A percentile compares a stretch with the other conserved stretches of the same genome.
These are phyloP conservation scores for Drosophila watanabei DNA, from an alignment of 1,140 invertebrate species.

Conservation along the genomic window DNA sequence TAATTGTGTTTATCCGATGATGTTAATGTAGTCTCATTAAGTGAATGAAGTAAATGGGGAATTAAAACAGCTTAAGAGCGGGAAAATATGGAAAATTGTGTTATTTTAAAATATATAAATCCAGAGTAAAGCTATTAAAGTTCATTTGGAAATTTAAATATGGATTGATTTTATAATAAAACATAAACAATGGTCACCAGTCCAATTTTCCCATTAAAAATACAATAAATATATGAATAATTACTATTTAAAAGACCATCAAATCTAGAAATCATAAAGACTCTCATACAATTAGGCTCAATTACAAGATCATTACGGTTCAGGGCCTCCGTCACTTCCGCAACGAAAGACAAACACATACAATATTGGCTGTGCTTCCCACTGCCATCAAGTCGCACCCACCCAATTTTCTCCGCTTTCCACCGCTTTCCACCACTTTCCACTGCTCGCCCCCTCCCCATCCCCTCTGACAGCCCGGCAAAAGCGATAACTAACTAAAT, in stretches of 20 bases:
- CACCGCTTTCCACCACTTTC: neutral
- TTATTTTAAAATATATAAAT: neutral
- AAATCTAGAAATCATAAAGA: neutral
- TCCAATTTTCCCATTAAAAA: neutral
- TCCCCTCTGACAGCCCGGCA: constrained; percentile 17
- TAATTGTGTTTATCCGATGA: neutral
- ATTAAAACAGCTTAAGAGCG: neutral
- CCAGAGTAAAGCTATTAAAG: neutral
- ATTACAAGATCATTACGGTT: constrained; percentile 23
- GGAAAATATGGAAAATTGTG: neutral
- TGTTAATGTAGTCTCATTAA: neutral
- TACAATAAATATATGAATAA: neutral
- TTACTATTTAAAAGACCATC: neutral
- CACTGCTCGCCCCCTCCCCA: neutral
- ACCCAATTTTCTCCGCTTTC: neutral
- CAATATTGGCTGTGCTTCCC: neutral
- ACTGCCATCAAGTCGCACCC: neutral
- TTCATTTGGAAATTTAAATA: no score
- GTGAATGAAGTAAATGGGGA: no score
- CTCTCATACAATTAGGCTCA: constrained; percentile 8
- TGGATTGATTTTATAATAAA: neutral
- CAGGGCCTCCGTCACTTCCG: neutral
- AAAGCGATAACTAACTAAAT: constrained; percentile 81
- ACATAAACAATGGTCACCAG: neutral
- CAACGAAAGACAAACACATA: neutral